Evolutionary conservation across 92 coral and sea anemone species (phyloP).

Genomic region (Phenganax marumi): DNA sequence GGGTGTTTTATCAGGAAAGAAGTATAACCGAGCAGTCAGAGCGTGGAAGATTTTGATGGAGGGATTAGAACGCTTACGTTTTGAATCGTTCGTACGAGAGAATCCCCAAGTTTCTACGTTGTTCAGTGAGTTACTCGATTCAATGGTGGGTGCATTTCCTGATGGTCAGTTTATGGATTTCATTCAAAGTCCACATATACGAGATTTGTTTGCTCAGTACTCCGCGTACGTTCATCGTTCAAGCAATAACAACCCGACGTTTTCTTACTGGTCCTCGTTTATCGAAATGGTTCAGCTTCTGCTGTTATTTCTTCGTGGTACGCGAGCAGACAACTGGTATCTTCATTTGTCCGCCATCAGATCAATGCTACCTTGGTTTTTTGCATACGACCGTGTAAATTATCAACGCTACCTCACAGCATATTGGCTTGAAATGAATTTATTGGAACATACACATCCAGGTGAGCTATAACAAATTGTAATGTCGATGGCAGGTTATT

Average conservation of each 20-base stretch:
- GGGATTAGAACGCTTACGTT: slow-evolving; percentile 28
- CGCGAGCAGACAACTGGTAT: slow-evolving; percentile 35
- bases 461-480: slow-evolving; percentile 4
- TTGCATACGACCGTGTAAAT: slow-evolving; percentile 32
- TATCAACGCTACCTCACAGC: slow-evolving; percentile 35
- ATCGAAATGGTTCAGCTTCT: slow-evolving; percentile 36
- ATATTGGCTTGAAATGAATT: slow-evolving; percentile 43
- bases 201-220: slow-evolving; percentile 15
- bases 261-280: slow-evolving; percentile 38
- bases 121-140: slow-evolving; percentile 23
- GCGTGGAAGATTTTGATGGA: slow-evolving; percentile 43
- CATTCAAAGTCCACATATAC: slow-evolving; percentile 15
- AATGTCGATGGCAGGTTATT: not conserved
- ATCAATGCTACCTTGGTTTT: slow-evolving; percentile 36
- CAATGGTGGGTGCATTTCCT: slow-evolving; percentile 29
- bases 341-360: slow-evolving; percentile 39
- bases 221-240: not conserved
- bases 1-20: slow-evolving; percentile 39
- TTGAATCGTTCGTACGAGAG: slow-evolving; percentile 23
- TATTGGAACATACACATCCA: slow-evolving; percentile 37
- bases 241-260: slow-evolving; percentile 5
- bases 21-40: slow-evolving; percentile 35
- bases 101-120: slow-evolving; percentile 17
- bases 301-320: slow-evolving; percentile 36
- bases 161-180: slow-evolving; percentile 30